Evolutionary conservation across 2,113 vertebrate genomes (phyloP).

Genomic region (Trachemys scripta): DNA sequence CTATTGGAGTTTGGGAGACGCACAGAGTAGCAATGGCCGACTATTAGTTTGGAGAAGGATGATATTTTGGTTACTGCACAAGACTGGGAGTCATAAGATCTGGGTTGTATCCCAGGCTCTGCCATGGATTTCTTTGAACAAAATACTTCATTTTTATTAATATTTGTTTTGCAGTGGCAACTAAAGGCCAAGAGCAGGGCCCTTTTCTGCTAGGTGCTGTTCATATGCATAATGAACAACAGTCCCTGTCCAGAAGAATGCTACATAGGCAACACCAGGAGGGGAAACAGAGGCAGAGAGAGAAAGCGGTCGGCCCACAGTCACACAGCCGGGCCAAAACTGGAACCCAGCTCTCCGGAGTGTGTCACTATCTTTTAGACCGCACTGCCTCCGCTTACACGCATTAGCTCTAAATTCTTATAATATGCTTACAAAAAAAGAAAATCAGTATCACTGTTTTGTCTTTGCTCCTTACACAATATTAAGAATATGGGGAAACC

Average conservation of each 20-base stretch:
- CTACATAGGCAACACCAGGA: neutral
- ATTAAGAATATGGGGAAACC: too few species aligned
- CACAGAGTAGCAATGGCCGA: conserved; percentile 13
- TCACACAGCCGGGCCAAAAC: too few species aligned
- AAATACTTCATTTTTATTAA: neutral
- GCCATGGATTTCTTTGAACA: neutral
- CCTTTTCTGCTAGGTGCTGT: neutral
- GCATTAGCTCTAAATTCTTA: too few species aligned
- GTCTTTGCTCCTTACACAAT: too few species aligned
- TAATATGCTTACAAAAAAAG: too few species aligned
- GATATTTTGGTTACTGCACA: neutral
- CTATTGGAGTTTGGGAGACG: neutral
- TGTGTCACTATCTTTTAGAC: too few species aligned
- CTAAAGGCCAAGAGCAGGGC: neutral
- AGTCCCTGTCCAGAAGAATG: neutral
- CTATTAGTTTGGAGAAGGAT: neutral
- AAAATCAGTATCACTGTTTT: too few species aligned
- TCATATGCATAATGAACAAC: neutral
- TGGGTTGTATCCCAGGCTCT: neutral
- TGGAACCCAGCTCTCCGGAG: too few species aligned
- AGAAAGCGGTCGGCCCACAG: neutral
- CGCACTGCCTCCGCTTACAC: too few species aligned
- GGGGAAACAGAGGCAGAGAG: neutral
- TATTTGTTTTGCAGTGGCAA: neutral
- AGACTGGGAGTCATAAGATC: neutral